phyloP scores from a whole-genome alignment of 2,888 invertebrate genomes.

The Leucozona laternaria region DNA sequence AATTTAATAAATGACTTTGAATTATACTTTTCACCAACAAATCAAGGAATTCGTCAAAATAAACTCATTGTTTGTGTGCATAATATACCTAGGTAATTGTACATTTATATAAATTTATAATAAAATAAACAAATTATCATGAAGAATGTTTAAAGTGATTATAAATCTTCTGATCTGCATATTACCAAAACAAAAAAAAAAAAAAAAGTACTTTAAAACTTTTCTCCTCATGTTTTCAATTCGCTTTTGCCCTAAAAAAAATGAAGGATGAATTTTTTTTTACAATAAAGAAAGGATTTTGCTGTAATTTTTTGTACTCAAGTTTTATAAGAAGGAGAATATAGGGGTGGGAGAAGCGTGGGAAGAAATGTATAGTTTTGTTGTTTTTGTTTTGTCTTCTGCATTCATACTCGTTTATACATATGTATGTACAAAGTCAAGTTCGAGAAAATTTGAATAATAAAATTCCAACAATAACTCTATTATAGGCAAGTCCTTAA shows the following conservation, averaged over 20 bases:
- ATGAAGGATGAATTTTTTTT: no score
- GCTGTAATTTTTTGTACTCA: not conserved
- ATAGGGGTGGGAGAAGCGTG: no score
- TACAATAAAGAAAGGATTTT: not conserved
- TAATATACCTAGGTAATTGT: no score
- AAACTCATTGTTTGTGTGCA: no score
- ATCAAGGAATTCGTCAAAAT: no score
- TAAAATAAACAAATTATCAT: no score
- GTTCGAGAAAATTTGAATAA: conserved; percentile 57
- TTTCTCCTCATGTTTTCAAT: not conserved
- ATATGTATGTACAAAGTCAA: conserved; percentile 69
- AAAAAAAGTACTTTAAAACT: not conserved
- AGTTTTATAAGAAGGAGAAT: conserved; percentile 2
- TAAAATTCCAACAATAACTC: conserved; percentile 66
- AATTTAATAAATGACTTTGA: no score
- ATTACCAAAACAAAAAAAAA: not conserved
- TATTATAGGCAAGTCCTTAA: conserved; percentile 68
- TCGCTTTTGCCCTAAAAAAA: not conserved
- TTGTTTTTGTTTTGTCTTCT: not conserved
- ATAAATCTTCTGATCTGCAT: conserved; percentile 30
- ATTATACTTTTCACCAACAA: no score
- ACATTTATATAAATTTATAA: no score
- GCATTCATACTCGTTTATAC: no score
- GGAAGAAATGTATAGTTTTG: conserved; percentile 33
- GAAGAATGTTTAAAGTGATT: conserved; percentile 37